Conservation (phyloP, 2,888 invertebrate genomes). For the Zelleria hepariella region DNA sequence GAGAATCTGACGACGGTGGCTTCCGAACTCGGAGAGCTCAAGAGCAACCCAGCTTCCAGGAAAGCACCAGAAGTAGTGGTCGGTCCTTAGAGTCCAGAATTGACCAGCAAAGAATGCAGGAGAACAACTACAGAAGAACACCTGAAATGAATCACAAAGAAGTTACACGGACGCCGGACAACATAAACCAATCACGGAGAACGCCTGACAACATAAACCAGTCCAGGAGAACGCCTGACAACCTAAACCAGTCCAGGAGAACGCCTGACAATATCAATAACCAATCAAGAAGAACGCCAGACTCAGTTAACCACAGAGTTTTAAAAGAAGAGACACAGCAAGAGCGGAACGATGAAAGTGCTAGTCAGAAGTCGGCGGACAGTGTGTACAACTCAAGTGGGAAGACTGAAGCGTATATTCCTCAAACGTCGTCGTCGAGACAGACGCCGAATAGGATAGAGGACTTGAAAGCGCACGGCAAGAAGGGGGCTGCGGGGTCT, state of each 20-base stretch:
- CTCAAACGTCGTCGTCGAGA: constrained; percentile 65
- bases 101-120: constrained; percentile 29
- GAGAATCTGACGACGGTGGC: constrained; percentile 75
- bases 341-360: constrained; percentile 53
- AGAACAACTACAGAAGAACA: constrained; percentile 28
- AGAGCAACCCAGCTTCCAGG: constrained; percentile 52
- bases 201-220: constrained; percentile 15
- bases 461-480: constrained; percentile 59
- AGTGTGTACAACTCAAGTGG: constrained; percentile 73
- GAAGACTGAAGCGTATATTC: constrained; percentile 46
- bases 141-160: constrained; percentile 10
- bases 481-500: constrained; percentile 67
- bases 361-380: constrained; percentile 65
- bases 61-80: constrained; percentile 59
- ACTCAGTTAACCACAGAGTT: constrained; percentile 42
- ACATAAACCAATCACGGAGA: constrained; percentile 12
- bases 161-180: constrained; percentile 12
- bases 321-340: constrained; percentile 41
- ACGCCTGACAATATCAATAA: too few relatives aligned
- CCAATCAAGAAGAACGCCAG: constrained; percentile 27
- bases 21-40: constrained; percentile 63
- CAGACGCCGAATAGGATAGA: constrained; percentile 61
- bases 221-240: constrained; percentile 35
- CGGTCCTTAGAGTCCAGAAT: constrained; percentile 49
- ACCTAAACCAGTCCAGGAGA: constrained; percentile 12